phyloP scores from a whole-genome alignment of 2,797 vertebrate genomes.

The Gadopsis bispinosus region DNA sequence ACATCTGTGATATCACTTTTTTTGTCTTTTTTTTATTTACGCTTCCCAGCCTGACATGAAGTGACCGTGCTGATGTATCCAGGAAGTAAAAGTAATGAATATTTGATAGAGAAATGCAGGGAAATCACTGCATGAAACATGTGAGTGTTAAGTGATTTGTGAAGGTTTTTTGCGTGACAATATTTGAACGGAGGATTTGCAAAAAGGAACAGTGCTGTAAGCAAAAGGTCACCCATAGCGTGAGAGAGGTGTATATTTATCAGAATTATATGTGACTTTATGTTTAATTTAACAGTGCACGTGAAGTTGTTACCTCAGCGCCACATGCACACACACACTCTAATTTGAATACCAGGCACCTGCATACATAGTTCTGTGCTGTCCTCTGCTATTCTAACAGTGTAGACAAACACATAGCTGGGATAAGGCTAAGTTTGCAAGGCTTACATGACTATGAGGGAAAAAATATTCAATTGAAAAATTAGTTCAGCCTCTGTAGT shows the following conservation, averaged over 20 bases:
- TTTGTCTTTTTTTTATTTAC: background rate
- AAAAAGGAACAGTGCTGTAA: background rate
- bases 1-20: slow-evolving; percentile 9
- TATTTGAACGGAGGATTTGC: background rate
- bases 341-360: background rate
- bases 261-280: slow-evolving; percentile 62
- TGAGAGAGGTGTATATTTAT: slow-evolving; percentile 32
- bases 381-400: slow-evolving; percentile 6
- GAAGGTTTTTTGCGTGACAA: background rate
- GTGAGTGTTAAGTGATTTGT: background rate
- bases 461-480: slow-evolving; percentile 28
- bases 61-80: background rate
- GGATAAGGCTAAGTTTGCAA: background rate
- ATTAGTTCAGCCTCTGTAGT: background rate
- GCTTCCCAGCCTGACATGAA: background rate
- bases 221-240: slow-evolving; percentile 6
- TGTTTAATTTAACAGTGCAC: slow-evolving; percentile 67
- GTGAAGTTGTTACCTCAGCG: slow-evolving; percentile 42
- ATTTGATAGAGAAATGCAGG: slow-evolving; percentile 6
- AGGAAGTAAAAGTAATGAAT: slow-evolving; percentile 23
- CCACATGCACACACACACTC: background rate
- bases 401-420: background rate
- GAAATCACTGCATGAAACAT: background rate
- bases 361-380: background rate
- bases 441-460: slow-evolving; percentile 18